Percentiles rank a stretch among this genome's conserved stretches.
phyloP scores from a whole-genome alignment of 1,140 invertebrate species.

The Myzus persicae region DNA sequence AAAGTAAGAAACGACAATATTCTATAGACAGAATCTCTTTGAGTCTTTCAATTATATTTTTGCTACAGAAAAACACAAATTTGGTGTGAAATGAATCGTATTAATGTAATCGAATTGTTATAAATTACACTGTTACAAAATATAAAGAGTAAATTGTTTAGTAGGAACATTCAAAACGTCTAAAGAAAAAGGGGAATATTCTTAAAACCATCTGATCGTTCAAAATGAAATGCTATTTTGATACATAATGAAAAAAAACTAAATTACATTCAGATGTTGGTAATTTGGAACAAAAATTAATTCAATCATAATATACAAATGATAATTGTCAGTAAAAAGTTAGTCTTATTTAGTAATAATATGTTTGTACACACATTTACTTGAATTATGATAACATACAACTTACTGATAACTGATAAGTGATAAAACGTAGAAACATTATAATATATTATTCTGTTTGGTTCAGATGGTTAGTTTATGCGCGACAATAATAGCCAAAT shows the following conservation, averaged over 20 bases:
- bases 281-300: not conserved
- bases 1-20: not conserved
- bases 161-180: not conserved
- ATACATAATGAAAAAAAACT: not conserved
- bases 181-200: not conserved
- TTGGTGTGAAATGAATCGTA: not conserved
- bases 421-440: not conserved
- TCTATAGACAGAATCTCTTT: not conserved
- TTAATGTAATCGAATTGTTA: not conserved
- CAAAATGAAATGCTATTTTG: not conserved
- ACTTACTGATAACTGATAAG: too few species aligned
- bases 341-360: not conserved
- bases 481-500: too few species aligned
- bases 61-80: not conserved
- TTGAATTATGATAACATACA: too few species aligned
- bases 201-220: not conserved
- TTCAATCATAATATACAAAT: not conserved
- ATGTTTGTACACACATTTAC: not conserved
- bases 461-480: too few species aligned
- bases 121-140: not conserved
- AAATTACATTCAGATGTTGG: not conserved
- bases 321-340: not conserved
- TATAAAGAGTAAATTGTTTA: not conserved
- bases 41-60: not conserved
- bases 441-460: too few species aligned